phyloP scores from a whole-genome alignment of 2,888 invertebrate species.

The Drosophila anomalata region DNA sequence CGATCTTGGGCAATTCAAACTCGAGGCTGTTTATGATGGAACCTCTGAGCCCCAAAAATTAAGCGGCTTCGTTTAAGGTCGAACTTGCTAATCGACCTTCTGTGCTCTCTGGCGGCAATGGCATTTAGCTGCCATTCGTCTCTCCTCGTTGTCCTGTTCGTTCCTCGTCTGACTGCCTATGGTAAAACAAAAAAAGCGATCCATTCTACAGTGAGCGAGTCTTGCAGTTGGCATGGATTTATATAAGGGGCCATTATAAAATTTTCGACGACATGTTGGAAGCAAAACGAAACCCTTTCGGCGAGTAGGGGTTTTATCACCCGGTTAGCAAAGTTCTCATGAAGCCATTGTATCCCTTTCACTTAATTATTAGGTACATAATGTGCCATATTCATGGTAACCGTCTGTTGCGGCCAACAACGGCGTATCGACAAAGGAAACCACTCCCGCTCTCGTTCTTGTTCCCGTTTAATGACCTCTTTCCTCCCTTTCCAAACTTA shows the following conservation, averaged over 20 bases:
- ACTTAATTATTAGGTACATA: constrained; percentile 78
- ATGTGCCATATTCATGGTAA: constrained; percentile 77
- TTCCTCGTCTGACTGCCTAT: constrained; percentile 31
- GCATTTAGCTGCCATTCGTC: constrained; percentile 27
- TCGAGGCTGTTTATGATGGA: constrained; percentile 28
- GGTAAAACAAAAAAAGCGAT: background rate
- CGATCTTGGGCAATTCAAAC: constrained; percentile 1
- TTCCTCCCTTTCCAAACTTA: constrained; percentile 9
- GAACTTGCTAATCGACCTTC: constrained; percentile 41
- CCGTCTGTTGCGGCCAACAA: constrained; percentile 35
- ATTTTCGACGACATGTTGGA: constrained; percentile 50
- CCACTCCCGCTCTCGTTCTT: background rate
- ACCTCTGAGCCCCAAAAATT: constrained; percentile 11
- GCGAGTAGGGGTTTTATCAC: constrained; percentile 49
- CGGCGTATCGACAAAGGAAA: constrained; percentile 11
- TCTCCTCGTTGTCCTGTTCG: constrained; percentile 1
- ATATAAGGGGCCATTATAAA: constrained; percentile 71
- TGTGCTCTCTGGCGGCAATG: constrained; percentile 19
- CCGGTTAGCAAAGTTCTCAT: constrained; percentile 75
- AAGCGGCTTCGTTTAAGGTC: constrained; percentile 23
- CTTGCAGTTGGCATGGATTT: constrained; percentile 42
- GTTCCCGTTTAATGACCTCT: background rate
- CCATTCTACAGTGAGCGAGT: background rate
- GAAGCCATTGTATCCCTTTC: constrained; percentile 78
- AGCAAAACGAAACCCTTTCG: constrained; percentile 36